Percentiles rank a stretch among this genome's conserved stretches.
These are phyloP conservation scores for Aricia artaxerxes DNA, from an alignment of 2,888 invertebrate genomes.

Conservation along the genomic window DNA sequence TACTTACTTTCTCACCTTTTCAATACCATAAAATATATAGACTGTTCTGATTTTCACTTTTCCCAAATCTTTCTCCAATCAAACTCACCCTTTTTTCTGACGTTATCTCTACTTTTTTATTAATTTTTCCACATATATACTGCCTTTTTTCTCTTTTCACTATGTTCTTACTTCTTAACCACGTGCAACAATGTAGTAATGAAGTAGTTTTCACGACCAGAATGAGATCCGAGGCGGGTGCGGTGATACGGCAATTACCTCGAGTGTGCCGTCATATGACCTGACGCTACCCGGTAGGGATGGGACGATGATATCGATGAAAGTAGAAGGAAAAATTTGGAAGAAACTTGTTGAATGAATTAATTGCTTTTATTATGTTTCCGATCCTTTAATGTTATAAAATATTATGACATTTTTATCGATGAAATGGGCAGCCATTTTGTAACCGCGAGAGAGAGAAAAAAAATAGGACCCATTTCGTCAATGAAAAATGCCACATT, in stretches of 20 bases:
- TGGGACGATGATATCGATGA: constrained; percentile 42
- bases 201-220: constrained; percentile 42
- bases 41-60: neutral
- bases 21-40: too few species aligned
- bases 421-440: too few species aligned
- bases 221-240: constrained; percentile 51
- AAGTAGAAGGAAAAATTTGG: neutral
- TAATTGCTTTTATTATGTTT: too few species aligned
- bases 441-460: too few species aligned
- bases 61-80: too few species aligned
- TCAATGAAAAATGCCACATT: too few species aligned
- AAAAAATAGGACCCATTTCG: too few species aligned
- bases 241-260: constrained; percentile 71
- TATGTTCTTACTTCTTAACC: neutral
- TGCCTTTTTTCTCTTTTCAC: neutral
- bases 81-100: too few species aligned
- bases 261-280: constrained; percentile 68
- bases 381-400: too few species aligned
- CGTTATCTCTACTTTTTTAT: too few species aligned
- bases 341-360: neutral
- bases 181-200: constrained; percentile 36
- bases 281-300: constrained; percentile 56
- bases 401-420: too few species aligned
- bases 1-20: too few species aligned
- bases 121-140: neutral